A percentile compares a stretch with the other conserved stretches of the same genome.
These are phyloP conservation scores for Luidia sarsii DNA, from an alignment of 53 echinoderm and acorn worm species.

Conservation along the genomic window DNA sequence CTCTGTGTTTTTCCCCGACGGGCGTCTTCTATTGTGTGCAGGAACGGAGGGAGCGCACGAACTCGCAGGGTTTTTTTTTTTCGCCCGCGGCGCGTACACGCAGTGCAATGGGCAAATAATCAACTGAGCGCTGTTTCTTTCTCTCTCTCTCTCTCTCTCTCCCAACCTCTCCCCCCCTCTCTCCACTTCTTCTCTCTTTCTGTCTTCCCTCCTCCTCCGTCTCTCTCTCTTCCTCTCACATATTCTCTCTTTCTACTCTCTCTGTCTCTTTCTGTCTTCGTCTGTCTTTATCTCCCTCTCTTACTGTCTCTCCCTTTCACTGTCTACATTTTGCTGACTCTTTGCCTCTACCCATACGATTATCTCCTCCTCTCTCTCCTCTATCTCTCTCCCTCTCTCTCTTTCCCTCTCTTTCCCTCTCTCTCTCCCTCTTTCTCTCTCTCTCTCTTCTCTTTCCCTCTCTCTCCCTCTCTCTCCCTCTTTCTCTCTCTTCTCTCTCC, in stretches of 20 bases:
- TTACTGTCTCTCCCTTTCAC: too few species aligned
- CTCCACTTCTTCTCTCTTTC: too few species aligned
- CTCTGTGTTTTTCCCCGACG: slow-evolving; percentile 8
- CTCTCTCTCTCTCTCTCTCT: not conserved
- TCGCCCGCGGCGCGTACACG: slow-evolving; percentile 8
- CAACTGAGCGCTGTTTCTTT: not conserved
- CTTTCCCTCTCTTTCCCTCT: too few species aligned
- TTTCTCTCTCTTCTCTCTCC: not conserved
- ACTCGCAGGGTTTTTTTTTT: slow-evolving; percentile 1
- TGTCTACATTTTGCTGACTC: too few species aligned
- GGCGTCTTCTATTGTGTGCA: slow-evolving; percentile 9
- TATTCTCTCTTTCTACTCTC: too few species aligned
- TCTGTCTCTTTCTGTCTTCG: too few species aligned
- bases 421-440: not conserved
- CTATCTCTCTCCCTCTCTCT: too few species aligned
- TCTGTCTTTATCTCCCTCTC: too few species aligned
- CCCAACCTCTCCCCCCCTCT: too few species aligned
- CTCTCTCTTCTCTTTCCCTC: not conserved
- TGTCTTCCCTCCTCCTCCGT: not conserved
- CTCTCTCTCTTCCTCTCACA: too few species aligned
- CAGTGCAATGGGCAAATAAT: slow-evolving; percentile 8
- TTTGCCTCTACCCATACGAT: too few species aligned
- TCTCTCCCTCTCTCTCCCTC: not conserved
- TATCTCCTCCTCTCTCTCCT: too few species aligned
- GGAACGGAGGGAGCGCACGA: slow-evolving; percentile 49